phyloP scores from a whole-genome alignment of 2,888 invertebrate species.

The Drosophila niveifrons region DNA sequence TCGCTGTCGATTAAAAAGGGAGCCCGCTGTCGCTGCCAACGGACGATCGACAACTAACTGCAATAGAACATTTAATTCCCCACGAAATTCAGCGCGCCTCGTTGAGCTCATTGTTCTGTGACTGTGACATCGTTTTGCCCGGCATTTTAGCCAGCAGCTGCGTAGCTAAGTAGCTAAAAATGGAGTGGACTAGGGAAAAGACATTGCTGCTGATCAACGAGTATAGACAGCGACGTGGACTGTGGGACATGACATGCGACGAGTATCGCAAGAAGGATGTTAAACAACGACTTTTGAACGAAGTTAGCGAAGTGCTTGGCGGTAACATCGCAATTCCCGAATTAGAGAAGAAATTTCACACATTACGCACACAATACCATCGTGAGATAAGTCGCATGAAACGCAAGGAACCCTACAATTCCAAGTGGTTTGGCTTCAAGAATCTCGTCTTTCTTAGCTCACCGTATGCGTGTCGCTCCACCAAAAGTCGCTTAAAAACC shows the following conservation, averaged over 20 bases:
- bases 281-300: constrained; percentile 82
- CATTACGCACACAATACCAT: constrained; percentile 88
- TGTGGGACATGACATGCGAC: constrained; percentile 85
- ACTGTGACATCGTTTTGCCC: constrained; percentile 69
- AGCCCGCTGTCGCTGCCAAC: constrained; percentile 39
- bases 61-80: constrained; percentile 16
- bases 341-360: constrained; percentile 88
- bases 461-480: constrained; percentile 85
- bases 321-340: constrained; percentile 85
- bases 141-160: constrained; percentile 47
- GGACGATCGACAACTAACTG: constrained; percentile 56
- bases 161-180: constrained; percentile 62
- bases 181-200: constrained; percentile 85
- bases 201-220: constrained; percentile 84
- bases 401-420: constrained; percentile 87
- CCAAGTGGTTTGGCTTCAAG: constrained; percentile 87
- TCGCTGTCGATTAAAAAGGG: constrained; percentile 66
- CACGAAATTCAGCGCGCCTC: constrained; percentile 24
- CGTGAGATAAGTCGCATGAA: constrained; percentile 87
- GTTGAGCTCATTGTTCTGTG: constrained; percentile 70
- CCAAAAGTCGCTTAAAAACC: constrained; percentile 81
- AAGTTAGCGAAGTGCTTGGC: constrained; percentile 82
- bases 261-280: constrained; percentile 85
- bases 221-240: constrained; percentile 83
- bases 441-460: constrained; percentile 88